Conservation (phyloP, 2,113 vertebrate species). For the Odocoileus virginianus region DNA sequence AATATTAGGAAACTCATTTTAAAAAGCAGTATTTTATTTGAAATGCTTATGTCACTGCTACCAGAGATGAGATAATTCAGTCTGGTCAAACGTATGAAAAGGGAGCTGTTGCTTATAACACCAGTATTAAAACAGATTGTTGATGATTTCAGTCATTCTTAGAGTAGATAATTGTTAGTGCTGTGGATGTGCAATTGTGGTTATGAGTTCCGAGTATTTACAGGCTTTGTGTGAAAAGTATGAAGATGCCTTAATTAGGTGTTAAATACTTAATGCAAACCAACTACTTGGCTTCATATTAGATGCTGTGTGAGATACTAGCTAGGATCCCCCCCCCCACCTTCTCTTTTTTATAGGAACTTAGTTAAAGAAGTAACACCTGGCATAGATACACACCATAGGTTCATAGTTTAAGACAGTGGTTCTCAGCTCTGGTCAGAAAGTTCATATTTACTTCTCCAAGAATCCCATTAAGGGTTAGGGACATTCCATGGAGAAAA, state of each 20-base stretch:
- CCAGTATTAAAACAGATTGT: neutral
- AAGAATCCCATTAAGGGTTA: neutral
- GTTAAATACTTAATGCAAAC: neutral
- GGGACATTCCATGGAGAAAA: neutral
- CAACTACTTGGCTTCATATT: neutral
- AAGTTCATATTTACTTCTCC: neutral
- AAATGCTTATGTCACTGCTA: constrained; percentile 39
- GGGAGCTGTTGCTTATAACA: neutral
- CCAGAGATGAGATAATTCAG: constrained; percentile 11
- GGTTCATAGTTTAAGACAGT: neutral
- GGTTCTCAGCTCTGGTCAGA: neutral
- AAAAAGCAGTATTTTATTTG: constrained; percentile 29
- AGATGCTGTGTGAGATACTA: neutral
- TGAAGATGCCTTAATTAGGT: neutral
- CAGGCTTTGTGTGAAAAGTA: neutral
- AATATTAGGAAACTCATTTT: constrained; percentile 63
- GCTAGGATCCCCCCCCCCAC: neutral
- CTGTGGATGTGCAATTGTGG: neutral
- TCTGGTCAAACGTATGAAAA: neutral
- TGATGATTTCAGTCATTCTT: neutral
- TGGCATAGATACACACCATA: too few relatives aligned
- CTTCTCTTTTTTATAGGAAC: neutral
- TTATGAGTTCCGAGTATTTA: neutral
- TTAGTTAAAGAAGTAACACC: neutral
- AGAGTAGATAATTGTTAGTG: neutral